Evolutionary conservation across 2,797 vertebrate genomes (phyloP).

Genomic region (Merluccius polli): DNA sequence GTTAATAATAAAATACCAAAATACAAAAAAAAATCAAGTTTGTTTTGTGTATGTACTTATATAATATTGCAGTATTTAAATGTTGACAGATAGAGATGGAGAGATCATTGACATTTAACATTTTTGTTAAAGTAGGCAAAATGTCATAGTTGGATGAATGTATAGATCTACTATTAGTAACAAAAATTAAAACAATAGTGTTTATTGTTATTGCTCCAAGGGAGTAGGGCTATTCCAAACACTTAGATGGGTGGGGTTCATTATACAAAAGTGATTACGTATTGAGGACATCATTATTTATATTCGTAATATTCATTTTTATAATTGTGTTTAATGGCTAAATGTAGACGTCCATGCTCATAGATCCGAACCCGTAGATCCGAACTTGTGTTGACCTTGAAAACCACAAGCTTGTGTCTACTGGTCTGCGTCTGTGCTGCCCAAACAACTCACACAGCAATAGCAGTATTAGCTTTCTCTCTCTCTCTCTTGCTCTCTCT

Average conservation of each 20-base stretch:
- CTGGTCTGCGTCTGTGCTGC: slow-evolving; percentile 87
- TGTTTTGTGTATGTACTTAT: no score
- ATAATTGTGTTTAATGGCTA: slow-evolving; percentile 12
- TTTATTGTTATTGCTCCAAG: no score
- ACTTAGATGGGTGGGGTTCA: background rate
- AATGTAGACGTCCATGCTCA: slow-evolving; percentile 66
- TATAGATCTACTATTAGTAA: no score
- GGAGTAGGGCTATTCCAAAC: background rate
- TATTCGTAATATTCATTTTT: background rate
- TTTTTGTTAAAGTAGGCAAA: no score
- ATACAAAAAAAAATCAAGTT: no score
- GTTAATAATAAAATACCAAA: no score
- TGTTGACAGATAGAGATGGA: no score
- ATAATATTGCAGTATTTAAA: no score
- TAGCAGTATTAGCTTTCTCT: slow-evolving; percentile 14
- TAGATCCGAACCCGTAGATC: slow-evolving; percentile 94
- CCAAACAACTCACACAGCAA: slow-evolving; percentile 29
- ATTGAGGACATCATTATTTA: background rate
- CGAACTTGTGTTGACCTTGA: slow-evolving; percentile 88
- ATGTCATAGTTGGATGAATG: no score
- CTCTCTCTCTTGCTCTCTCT: slow-evolving; percentile 21
- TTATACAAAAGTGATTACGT: background rate
- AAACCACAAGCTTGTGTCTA: slow-evolving; percentile 91
- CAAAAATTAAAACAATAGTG: no score
- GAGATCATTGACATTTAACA: no score